Evolutionary conservation across 2,113 vertebrate species (phyloP).

Genomic region (Baryphthengus martii): DNA sequence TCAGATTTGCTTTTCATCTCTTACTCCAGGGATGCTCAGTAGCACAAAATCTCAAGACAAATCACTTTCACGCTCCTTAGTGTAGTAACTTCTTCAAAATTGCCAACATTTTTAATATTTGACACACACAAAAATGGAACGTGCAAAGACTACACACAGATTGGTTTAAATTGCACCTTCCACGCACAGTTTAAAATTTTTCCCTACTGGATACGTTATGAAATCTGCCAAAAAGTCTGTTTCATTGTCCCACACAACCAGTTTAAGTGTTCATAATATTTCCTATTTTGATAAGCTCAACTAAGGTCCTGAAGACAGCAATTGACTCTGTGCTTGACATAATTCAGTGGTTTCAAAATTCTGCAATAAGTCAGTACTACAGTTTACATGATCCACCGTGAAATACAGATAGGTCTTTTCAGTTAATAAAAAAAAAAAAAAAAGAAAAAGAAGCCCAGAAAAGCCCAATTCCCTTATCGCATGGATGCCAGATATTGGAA

Average conservation of each 20-base stretch:
- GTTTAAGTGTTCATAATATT: neutral
- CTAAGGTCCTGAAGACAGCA: neutral
- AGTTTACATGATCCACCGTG: conserved; percentile 46
- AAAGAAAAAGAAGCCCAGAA: conserved; percentile 11
- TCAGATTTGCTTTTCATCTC: neutral
- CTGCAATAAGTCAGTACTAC: neutral
- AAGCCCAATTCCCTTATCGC: conserved; percentile 62
- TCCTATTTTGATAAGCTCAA: neutral
- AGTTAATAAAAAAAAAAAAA: neutral
- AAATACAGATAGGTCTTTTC: conserved; percentile 34
- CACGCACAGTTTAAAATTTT: neutral
- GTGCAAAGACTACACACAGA: neutral
- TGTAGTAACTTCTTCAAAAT: neutral
- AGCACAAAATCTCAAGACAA: conserved; percentile 19
- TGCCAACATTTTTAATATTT: conserved; percentile 5
- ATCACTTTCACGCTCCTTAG: neutral
- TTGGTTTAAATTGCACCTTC: conserved; percentile 23
- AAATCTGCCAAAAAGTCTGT: conserved; percentile 19
- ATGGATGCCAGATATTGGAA: conserved; percentile 59
- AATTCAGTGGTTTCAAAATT: conserved; percentile 8
- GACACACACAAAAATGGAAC: neutral
- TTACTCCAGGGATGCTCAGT: neutral
- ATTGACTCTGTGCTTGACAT: neutral
- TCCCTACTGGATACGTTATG: neutral
- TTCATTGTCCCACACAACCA: conserved; percentile 13